Evolutionary conservation across 2,797 vertebrate genomes (phyloP).

Genomic region (Periparus ater): DNA sequence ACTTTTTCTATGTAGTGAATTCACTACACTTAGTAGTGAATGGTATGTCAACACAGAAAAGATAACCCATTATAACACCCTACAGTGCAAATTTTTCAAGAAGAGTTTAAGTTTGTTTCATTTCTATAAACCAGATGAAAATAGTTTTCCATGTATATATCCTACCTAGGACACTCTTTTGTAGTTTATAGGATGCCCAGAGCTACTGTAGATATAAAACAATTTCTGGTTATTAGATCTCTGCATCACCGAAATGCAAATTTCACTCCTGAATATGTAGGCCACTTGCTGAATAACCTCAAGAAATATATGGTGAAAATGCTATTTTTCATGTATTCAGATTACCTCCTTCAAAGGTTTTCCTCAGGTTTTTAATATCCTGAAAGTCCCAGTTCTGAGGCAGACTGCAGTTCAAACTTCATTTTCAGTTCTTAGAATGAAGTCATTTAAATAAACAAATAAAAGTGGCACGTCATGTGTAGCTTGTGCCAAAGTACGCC

Average conservation of each 20-base stretch:
- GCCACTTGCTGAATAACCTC: slow-evolving; percentile 52
- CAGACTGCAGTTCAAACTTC: slow-evolving; percentile 56
- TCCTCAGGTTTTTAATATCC: slow-evolving; percentile 54
- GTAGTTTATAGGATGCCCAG: slow-evolving; percentile 8
- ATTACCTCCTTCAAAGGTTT: slow-evolving; percentile 35
- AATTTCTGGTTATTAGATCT: slow-evolving; percentile 53
- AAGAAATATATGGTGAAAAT: slow-evolving; percentile 47
- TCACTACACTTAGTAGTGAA: not conserved
- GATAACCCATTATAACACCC: not conserved
- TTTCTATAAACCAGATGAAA: not conserved
- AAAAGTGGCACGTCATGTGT: slow-evolving; percentile 24
- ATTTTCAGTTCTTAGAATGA: slow-evolving; percentile 48
- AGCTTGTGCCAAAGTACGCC: not conserved
- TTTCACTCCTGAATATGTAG: slow-evolving; percentile 50
- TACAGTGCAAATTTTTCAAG: not conserved
- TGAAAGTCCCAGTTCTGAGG: slow-evolving; percentile 20
- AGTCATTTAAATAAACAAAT: slow-evolving; percentile 67
- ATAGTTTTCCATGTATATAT: slow-evolving; percentile 9
- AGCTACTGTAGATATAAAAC: slow-evolving; percentile 46
- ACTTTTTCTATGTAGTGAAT: not conserved
- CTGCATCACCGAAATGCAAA: slow-evolving; percentile 54
- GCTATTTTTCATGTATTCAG: not conserved
- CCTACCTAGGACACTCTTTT: not conserved
- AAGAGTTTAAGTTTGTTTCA: not conserved
- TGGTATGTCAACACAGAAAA: not conserved